These are phyloP conservation scores for Megalopta genalis DNA, from an alignment of 1,140 invertebrate genomes.

Conservation along the genomic window DNA sequence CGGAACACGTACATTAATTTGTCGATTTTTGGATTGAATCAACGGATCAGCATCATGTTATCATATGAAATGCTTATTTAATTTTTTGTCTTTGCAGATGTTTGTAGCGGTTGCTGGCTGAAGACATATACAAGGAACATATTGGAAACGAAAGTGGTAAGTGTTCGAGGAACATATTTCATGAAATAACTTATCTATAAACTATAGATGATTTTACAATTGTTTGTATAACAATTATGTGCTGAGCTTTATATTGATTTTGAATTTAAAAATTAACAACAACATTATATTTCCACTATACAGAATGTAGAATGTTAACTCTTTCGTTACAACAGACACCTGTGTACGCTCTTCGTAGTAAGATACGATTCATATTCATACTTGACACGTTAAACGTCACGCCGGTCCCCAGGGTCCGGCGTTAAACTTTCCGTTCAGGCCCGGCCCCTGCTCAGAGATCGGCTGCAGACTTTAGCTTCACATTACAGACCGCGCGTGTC, in stretches of 20 bases:
- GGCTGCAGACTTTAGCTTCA: too few species aligned
- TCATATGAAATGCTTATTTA: conserved; percentile 22
- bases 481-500: too few species aligned
- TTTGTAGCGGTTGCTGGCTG: conserved; percentile 35
- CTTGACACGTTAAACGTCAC: too few species aligned
- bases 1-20: neutral
- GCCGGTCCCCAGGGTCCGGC: too few species aligned
- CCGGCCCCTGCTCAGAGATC: too few species aligned
- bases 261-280: neutral
- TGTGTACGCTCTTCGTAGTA: neutral
- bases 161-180: neutral
- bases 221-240: conserved; percentile 25
- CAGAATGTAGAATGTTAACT: too few species aligned
- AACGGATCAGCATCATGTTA: neutral
- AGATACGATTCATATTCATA: conserved; percentile 22
- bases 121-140: neutral
- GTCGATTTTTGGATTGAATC: conserved; percentile 16
- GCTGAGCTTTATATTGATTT: conserved; percentile 1
- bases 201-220: neutral
- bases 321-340: too few species aligned
- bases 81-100: conserved; percentile 47
- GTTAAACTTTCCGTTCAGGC: too few species aligned
- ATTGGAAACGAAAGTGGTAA: conserved; percentile 28
- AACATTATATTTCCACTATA: too few species aligned
- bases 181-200: neutral